A percentile compares a stretch with the other conserved stretches of the same genome.
Evolutionary conservation across 1,140 invertebrate species (phyloP).

Genomic region (Lepidurus couesii): DNA sequence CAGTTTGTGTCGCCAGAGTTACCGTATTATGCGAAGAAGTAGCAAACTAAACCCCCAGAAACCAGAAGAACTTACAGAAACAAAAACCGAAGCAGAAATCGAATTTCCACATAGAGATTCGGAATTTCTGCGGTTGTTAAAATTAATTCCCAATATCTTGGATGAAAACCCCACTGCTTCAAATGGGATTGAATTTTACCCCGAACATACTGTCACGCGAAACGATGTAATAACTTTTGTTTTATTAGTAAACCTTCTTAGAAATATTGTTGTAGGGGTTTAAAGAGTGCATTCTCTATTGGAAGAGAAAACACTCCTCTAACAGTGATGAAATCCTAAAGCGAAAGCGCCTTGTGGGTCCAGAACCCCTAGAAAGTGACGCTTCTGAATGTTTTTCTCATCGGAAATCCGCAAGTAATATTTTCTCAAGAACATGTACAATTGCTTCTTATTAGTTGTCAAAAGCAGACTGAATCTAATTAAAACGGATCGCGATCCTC

Average conservation of each 20-base stretch:
- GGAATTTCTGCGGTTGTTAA: background rate
- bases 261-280: background rate
- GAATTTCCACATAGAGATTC: background rate
- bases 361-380: background rate
- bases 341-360: background rate
- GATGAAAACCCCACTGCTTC: background rate
- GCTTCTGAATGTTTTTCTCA: background rate
- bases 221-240: background rate
- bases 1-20: conserved; percentile 28
- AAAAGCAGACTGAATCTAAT: background rate
- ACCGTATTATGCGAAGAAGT: conserved; percentile 22
- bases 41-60: background rate
- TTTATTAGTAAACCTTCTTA: background rate
- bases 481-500: background rate
- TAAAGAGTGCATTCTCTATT: background rate
- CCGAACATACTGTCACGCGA: background rate
- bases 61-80: background rate
- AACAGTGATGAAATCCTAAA: background rate
- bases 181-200: background rate
- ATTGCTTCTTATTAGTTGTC: background rate
- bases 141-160: background rate
- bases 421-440: background rate
- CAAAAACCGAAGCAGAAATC: background rate
- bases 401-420: conserved; percentile 22
- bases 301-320: background rate